These are phyloP conservation scores for Gavia stellata DNA, from an alignment of 2,113 vertebrate species.

Conservation along the genomic window DNA sequence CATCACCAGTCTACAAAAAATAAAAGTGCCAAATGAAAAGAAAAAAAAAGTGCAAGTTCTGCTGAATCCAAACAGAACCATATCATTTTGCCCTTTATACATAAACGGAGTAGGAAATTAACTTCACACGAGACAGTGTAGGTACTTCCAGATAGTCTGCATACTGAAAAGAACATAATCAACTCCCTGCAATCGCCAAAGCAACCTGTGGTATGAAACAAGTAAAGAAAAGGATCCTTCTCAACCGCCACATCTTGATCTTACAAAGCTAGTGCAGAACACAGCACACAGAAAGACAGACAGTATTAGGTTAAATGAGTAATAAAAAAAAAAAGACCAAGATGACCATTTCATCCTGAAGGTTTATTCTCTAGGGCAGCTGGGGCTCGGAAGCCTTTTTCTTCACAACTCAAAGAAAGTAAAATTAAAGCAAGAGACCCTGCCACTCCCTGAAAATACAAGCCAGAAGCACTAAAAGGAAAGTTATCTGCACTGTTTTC, in stretches of 20 bases:
- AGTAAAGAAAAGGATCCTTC: neutral
- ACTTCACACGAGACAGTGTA: fast-evolving
- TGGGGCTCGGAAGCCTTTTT: fast-evolving
- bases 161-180: neutral
- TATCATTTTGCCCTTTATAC: neutral
- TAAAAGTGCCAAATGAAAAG: neutral
- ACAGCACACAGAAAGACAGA: neutral
- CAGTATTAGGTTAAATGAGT: neutral
- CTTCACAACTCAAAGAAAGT: neutral
- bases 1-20: neutral
- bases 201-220: neutral
- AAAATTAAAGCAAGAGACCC: neutral
- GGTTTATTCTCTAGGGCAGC: neutral
- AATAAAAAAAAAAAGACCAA: neutral
- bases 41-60: neutral
- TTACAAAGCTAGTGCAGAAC: neutral
- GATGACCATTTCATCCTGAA: neutral
- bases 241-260: neutral
- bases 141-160: neutral
- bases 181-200: neutral
- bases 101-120: neutral
- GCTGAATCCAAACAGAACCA: neutral
- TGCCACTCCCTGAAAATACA: neutral
- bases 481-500: neutral
- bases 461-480: neutral